Base-by-base conservation (phyloP, 2,797 vertebrate species). In the Peromyscus aztecus region DNA sequence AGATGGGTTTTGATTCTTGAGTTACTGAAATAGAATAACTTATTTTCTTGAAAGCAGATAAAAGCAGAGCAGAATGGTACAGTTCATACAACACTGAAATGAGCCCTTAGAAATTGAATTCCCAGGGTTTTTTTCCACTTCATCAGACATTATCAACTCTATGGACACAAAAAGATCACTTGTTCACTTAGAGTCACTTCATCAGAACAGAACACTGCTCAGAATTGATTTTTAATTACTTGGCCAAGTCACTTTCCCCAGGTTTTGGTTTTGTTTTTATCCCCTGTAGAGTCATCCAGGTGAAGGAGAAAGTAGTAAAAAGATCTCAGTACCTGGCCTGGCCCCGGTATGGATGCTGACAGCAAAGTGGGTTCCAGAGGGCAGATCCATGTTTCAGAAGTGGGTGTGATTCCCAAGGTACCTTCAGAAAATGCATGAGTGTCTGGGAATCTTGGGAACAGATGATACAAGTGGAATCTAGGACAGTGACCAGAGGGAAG, bases 11-110 rank as follows among this genome's bases (percentile, higher is more conserved):
- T 95, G 24, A 94, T 71, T 97, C 90, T 97, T 97, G 77, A 92
- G 76, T 96, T 85, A 91, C 81, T 76, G 89, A 94, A 98, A 94
- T 1, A 3, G 73, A 97, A 96, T 73, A 46, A 94, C 88, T 94
- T 94, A 89, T 83, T 96, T 95, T 97, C 94, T 97, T 95, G 86
- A 91, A 75, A 96, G 69, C 65, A 97, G 80, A 97, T 97, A 92
- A 97, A 97, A 96, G 24, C 65, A 81, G 69, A 86, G 59, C 19
- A 95, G 83, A 91, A 94, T 92, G 75, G 43, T 96, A 71, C 71
- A 90, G 37, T 94, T 91, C 88, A 75, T 43, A 17, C 40, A 92
- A 91, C 75, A 86, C 16, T 87, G n/a, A 97, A 96, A 85, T 95
- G 89, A 97, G 57, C 29, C 29, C 27, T 40, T 90, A 16, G 95